phyloP scores from a whole-genome alignment of 2,113 vertebrate genomes.

The Electrona antarctica region DNA sequence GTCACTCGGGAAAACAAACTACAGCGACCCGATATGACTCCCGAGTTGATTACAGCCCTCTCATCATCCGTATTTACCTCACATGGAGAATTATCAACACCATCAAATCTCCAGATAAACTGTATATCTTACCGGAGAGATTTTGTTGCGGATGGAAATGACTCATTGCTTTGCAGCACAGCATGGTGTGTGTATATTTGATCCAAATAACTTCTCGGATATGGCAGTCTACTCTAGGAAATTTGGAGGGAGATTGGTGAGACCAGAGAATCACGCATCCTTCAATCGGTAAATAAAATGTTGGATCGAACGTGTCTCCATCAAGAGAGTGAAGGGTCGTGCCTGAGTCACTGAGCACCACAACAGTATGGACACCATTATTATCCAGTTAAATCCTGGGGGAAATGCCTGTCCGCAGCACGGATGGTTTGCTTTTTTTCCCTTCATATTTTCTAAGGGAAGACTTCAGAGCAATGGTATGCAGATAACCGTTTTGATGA shows the following conservation, averaged over 20 bases:
- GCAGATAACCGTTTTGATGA: slow-evolving; percentile 48
- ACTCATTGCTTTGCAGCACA: slow-evolving; percentile 13
- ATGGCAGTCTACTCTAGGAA: slow-evolving; percentile 41
- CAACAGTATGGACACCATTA: slow-evolving; percentile 25
- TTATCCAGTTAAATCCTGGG: slow-evolving; percentile 28
- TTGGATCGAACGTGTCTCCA: slow-evolving; percentile 36
- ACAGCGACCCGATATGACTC: slow-evolving; percentile 19
- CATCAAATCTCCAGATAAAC: slow-evolving; percentile 30
- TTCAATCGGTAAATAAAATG: slow-evolving; percentile 52
- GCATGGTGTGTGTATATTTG: slow-evolving; percentile 18
- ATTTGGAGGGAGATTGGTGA: slow-evolving; percentile 1
- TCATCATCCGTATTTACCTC: slow-evolving; percentile 26
- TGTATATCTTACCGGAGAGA: slow-evolving; percentile 21
- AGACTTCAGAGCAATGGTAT: slow-evolving; percentile 56
- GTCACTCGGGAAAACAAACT: slow-evolving; percentile 48
- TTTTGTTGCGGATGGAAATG: slow-evolving; percentile 31
- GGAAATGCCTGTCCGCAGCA: slow-evolving; percentile 38
- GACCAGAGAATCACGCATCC: slow-evolving; percentile 33
- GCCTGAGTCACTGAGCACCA: slow-evolving; percentile 22
- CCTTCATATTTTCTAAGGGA: slow-evolving; percentile 14
- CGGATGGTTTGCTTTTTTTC: neutral
- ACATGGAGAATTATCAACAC: slow-evolving; percentile 15
- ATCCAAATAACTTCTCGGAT: slow-evolving; percentile 30
- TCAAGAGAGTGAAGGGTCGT: slow-evolving; percentile 27
- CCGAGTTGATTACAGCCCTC: slow-evolving; percentile 28